phyloP scores from a whole-genome alignment of 1,140 invertebrate species.

The Lordiphosa collinella region DNA sequence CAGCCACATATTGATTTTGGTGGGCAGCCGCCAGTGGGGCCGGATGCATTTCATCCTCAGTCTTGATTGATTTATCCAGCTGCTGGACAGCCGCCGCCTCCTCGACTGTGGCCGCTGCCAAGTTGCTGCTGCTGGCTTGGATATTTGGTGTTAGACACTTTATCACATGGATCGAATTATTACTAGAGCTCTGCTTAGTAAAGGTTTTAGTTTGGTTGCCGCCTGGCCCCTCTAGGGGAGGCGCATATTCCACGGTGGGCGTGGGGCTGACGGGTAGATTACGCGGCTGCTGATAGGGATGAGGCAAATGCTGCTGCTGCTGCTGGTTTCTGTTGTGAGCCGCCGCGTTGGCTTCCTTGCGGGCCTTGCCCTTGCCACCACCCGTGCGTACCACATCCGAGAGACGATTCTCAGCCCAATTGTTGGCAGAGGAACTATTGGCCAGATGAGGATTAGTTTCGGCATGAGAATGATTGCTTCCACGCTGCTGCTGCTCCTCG shows the following conservation, averaged over 20 bases:
- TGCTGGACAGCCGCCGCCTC: constrained; percentile 32
- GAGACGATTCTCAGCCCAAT: constrained; percentile 82
- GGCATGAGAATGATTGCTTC: constrained; percentile 42
- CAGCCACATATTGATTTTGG: constrained; percentile 42
- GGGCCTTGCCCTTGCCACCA: constrained; percentile 61
- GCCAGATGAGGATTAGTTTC: constrained; percentile 33
- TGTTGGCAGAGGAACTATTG: constrained; percentile 58
- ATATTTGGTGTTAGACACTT: constrained; percentile 79
- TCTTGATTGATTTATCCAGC: constrained; percentile 76
- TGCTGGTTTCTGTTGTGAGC: constrained; percentile 58
- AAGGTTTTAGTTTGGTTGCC: constrained; percentile 64
- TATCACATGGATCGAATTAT: constrained; percentile 78
- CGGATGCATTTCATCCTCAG: constrained; percentile 70
- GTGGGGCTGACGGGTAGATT: constrained; percentile 54
- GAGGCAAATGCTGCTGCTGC: constrained; percentile 67
- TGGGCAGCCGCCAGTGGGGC: constrained; percentile 18
- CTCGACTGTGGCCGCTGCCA: constrained; percentile 27
- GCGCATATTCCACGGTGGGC: constrained; percentile 30
- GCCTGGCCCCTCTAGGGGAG: constrained; percentile 24
- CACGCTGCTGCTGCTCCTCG: constrained; percentile 41
- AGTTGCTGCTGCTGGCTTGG: constrained; percentile 65
- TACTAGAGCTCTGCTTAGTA: constrained; percentile 76
- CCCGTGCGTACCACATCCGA: constrained; percentile 88
- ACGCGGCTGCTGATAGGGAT: constrained; percentile 64
- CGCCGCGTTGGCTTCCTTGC: constrained; percentile 78